Conservation (phyloP, 2,888 invertebrate genomes). For the Steinernema carpocapsae region DNA sequence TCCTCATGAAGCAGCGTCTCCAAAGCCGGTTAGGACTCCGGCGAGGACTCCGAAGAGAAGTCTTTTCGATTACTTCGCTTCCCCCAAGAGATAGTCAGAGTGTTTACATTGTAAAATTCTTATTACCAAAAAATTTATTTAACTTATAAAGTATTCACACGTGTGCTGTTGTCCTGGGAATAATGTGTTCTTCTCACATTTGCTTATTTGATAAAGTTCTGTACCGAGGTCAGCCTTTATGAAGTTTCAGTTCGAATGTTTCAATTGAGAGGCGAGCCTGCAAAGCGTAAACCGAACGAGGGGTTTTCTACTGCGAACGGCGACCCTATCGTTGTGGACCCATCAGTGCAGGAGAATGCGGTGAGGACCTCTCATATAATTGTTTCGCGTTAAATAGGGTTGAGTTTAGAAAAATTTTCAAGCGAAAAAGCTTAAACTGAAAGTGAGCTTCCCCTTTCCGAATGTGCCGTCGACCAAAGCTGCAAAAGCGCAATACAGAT, state of each 20-base stretch:
- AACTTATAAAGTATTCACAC: too few relatives aligned
- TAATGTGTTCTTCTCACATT: too few relatives aligned
- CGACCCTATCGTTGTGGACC: not conserved
- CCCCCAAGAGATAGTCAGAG: too few relatives aligned
- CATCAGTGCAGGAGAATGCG: not conserved
- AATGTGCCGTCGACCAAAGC: not conserved
- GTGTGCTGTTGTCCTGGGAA: too few relatives aligned
- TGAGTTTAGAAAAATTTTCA: not conserved
- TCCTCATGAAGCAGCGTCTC: not conserved
- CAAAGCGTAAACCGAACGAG: not conserved
- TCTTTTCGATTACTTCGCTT: not conserved
- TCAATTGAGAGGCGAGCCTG: too few relatives aligned
- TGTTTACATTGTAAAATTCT: too few relatives aligned
- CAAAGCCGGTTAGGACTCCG: slow-evolving; percentile 9
- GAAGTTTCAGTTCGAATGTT: too few relatives aligned
- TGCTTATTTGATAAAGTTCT: too few relatives aligned
- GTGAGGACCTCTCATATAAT: not conserved
- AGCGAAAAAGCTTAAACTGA: not conserved
- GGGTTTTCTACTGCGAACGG: not conserved
- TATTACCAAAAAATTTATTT: too few relatives aligned
- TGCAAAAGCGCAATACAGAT: not conserved
- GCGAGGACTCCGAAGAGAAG: not conserved
- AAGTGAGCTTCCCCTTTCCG: slow-evolving; percentile 4
- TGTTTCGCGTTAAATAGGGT: slow-evolving; percentile 12
- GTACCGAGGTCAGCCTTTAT: too few relatives aligned